These are phyloP conservation scores for Hydrolagus affinis DNA, from an alignment of 2,113 vertebrate species.

Conservation along the genomic window DNA sequence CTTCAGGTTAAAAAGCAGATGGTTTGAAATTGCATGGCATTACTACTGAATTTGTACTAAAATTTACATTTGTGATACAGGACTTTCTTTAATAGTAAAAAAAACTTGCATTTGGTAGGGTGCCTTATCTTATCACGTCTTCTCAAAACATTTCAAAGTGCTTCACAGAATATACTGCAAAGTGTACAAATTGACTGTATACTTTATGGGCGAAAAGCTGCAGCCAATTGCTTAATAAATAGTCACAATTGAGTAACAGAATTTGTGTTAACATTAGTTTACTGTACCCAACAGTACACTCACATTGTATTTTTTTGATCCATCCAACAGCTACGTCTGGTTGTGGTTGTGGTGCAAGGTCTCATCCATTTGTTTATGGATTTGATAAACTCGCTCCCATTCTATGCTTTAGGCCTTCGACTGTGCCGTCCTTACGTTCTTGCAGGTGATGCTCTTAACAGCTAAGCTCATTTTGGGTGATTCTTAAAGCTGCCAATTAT, in stretches of 20 bases:
- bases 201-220: too few species aligned
- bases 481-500: neutral
- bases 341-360: constrained; percentile 84
- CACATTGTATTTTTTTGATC: neutral
- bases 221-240: neutral
- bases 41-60: neutral
- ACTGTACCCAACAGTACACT: neutral
- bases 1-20: neutral
- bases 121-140: neutral
- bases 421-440: constrained; percentile 77
- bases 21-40: constrained; percentile 1
- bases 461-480: neutral
- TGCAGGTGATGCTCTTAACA: constrained; percentile 57
- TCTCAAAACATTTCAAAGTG: neutral
- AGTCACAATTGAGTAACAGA: neutral
- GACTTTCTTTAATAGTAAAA: neutral
- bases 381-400: constrained; percentile 80
- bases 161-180: neutral
- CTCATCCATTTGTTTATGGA: constrained; percentile 76
- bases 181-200: too few species aligned
- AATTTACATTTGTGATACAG: neutral
- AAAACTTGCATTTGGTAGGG: neutral
- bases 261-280: neutral
- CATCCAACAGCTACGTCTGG: constrained; percentile 68
- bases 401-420: constrained; percentile 75